Base-by-base conservation (phyloP, 1,140 invertebrate genomes). In the Papilio polytes region DNA sequence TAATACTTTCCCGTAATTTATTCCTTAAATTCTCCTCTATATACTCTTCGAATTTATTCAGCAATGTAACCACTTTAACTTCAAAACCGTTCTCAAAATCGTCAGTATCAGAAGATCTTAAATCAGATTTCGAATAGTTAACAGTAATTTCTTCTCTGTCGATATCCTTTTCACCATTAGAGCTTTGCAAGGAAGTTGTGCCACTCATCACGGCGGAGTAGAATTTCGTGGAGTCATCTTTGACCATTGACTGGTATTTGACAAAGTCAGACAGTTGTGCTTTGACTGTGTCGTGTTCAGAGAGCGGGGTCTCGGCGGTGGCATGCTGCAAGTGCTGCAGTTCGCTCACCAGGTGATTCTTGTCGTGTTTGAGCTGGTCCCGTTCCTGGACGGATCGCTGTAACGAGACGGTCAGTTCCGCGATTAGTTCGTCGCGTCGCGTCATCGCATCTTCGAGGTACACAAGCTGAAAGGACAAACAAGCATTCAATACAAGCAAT, bases 391-490 rank as follows among this genome's bases (percentile, higher is more conserved):
- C 90, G 2, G 96, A 96, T 81, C 96, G 95, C 86, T 96, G 95
- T 81, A 97, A 92, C 26, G 96, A 96, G 80, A 96, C 93, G 51
- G 94, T 96, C 7, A 97, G 91, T 88, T 97, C 95, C 79, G 95
- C 92, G 59, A 98, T 95, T 86, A 96, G 92, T 81, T 96, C 95
- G 83, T 96, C 95, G 74, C 96, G 96, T 41, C 96, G 95, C 0
- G 90, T 86, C 36, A 97, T 91, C 84, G 96, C 96, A 83, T 94
- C 90, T 91, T 96, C 96, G 86, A 96, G 96, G 88, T 97, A 96
- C 82, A 96, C 89, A 83, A 96, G 95, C 96, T 97, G 91, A 89
- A 96, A 95, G 88, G 86, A 94, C 87, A 94, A 83, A 90, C 53
- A 88, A 88, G 87, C 88, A 80, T 88, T 86, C 86, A 89, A 82